Conservation (phyloP, 35 echinoderm and acorn worm genomes). For the Amphiura filiformis region DNA sequence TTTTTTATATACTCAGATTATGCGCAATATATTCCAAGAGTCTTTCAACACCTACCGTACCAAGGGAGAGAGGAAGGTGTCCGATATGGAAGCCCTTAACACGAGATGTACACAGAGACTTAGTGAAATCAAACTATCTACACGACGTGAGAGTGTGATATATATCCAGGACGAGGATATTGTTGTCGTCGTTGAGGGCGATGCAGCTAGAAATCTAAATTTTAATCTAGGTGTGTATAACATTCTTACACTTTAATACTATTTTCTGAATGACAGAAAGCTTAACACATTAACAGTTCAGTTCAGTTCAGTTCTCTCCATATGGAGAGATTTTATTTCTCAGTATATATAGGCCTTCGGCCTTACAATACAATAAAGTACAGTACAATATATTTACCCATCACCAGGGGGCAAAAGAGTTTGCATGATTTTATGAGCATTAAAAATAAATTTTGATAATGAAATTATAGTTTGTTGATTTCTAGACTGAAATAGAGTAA, state of each 20-base stretch:
- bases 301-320: no score
- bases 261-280: not conserved
- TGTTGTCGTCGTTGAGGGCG: constrained; percentile 80
- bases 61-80: constrained; percentile 74
- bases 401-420: no score
- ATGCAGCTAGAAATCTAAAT: constrained; percentile 78
- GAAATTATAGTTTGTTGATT: no score
- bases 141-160: constrained; percentile 58
- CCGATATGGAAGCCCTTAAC: constrained; percentile 67
- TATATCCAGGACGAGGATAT: constrained; percentile 88
- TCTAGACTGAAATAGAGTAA: no score
- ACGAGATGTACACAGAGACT: constrained; percentile 72
- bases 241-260: not conserved
- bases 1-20: constrained; percentile 86
- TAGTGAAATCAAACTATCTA: constrained; percentile 84
- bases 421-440: no score
- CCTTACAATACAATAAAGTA: no score
- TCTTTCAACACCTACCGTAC: constrained; percentile 91
- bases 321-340: no score
- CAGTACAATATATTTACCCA: no score
- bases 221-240: constrained; percentile 65
- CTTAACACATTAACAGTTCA: not conserved
- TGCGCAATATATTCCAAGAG: constrained; percentile 98
- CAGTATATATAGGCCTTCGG: no score
- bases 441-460: no score